These are phyloP conservation scores for Phyllotreta cruciferae DNA, from an alignment of 2,888 invertebrate genomes.

Conservation along the genomic window DNA sequence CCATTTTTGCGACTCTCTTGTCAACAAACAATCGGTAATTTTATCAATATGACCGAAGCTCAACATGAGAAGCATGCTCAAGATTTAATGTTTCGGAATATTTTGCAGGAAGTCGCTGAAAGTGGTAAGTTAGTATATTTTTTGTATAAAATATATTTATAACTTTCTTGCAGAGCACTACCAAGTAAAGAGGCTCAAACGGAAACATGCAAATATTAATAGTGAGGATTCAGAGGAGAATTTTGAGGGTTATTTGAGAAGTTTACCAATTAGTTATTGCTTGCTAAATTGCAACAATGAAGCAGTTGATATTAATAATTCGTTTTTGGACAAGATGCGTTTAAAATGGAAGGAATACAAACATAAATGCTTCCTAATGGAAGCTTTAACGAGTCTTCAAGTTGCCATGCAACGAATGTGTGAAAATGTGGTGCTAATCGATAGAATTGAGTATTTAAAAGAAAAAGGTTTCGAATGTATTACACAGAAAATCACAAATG, in stretches of 20 bases:
- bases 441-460: conserved; percentile 63
- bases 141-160: neutral
- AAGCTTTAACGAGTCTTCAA: conserved; percentile 62
- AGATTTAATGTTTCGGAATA: conserved; percentile 67
- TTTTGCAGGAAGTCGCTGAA: conserved; percentile 67
- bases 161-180: conserved; percentile 52
- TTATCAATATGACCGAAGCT: conserved; percentile 61
- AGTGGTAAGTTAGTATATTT: conserved; percentile 60
- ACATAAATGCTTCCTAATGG: conserved; percentile 56
- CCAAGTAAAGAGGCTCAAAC: conserved; percentile 51
- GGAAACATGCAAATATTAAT: conserved; percentile 51
- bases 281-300: conserved; percentile 31
- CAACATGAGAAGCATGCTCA: conserved; percentile 64
- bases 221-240: conserved; percentile 37
- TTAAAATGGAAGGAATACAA: conserved; percentile 53
- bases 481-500: conserved; percentile 68
- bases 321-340: conserved; percentile 48
- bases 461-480: conserved; percentile 58
- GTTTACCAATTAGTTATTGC: conserved; percentile 50
- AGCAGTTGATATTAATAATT: conserved; percentile 34
- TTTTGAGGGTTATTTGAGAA: conserved; percentile 50
- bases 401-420: conserved; percentile 64
- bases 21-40: conserved; percentile 68
- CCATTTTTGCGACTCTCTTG: conserved; percentile 78
- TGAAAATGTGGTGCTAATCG: conserved; percentile 65